These are phyloP conservation scores for Cyphomyrmex costatus DNA, from an alignment of 1,140 invertebrate genomes.

Conservation along the genomic window DNA sequence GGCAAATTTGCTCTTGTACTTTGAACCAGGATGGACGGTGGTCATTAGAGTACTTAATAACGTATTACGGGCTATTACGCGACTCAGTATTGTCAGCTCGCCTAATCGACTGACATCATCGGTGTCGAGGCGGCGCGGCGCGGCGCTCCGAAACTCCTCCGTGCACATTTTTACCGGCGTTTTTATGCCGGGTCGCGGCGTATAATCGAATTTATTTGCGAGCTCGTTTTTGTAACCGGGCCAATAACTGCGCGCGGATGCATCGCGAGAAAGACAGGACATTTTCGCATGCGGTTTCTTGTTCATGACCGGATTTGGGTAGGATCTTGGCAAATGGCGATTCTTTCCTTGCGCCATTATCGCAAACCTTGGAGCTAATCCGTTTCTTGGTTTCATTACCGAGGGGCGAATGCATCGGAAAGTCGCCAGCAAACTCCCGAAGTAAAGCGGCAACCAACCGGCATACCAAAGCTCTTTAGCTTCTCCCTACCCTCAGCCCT, in stretches of 20 bases:
- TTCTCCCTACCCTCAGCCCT: background rate
- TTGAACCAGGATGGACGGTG: conserved; percentile 27
- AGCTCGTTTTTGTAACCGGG: conserved; percentile 41
- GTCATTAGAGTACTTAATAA: conserved; percentile 57
- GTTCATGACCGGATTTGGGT: conserved; percentile 43
- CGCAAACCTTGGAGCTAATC: conserved; percentile 73
- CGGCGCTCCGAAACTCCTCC: background rate
- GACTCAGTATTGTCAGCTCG: conserved; percentile 42
- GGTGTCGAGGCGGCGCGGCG: conserved; percentile 11
- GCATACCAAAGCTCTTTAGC: conserved; percentile 44
- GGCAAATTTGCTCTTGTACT: conserved; percentile 66
- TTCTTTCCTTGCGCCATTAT: conserved; percentile 64
- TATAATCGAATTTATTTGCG: conserved; percentile 52
- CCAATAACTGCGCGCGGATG: conserved; percentile 22
- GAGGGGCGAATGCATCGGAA: conserved; percentile 63
- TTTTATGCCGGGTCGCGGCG: background rate
- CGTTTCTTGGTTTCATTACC: conserved; percentile 63
- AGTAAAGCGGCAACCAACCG: conserved; percentile 27
- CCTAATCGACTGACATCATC: conserved; percentile 39
- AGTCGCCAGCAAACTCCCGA: conserved; percentile 66
- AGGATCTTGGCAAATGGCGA: conserved; percentile 64
- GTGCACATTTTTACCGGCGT: conserved; percentile 11
- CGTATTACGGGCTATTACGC: conserved; percentile 48
- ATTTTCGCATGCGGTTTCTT: conserved; percentile 15
- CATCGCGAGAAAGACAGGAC: conserved; percentile 6